Percentiles rank a stretch among this genome's conserved stretches.
These are phyloP conservation scores for Euproctis similis DNA, from an alignment of 2,888 invertebrate species.

Conservation along the genomic window DNA sequence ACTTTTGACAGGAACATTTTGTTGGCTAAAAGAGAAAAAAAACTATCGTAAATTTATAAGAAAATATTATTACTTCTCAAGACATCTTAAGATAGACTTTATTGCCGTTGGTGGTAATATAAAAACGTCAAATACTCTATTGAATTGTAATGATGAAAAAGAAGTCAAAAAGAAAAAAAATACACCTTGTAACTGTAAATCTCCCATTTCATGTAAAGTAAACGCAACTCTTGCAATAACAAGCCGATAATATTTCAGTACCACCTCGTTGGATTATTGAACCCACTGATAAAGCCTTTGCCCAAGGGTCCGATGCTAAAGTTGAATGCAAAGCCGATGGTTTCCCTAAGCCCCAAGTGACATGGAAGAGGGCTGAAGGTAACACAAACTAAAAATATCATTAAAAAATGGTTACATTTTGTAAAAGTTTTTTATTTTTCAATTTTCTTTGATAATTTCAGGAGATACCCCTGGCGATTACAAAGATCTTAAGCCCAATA, in stretches of 20 bases:
- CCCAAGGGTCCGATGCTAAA: constrained; percentile 94
- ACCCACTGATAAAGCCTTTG: constrained; percentile 95
- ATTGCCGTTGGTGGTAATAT: too few relatives aligned
- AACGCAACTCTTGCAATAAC: constrained; percentile 30
- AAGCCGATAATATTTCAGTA: constrained; percentile 77
- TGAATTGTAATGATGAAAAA: too few relatives aligned
- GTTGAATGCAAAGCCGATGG: constrained; percentile 98
- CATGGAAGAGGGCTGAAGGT: constrained; percentile 98
- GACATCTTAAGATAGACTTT: too few relatives aligned
- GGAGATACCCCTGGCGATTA: constrained; percentile 95
- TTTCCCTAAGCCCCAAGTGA: constrained; percentile 94
- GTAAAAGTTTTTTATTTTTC: not conserved
- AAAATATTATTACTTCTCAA: too few relatives aligned
- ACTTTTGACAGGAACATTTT: not conserved
- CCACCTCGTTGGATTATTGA: constrained; percentile 97
- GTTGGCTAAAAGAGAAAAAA: too few relatives aligned
- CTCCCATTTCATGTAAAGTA: too few relatives aligned
- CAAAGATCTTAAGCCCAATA: constrained; percentile 92
- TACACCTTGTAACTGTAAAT: too few relatives aligned
- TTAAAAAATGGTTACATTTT: not conserved
- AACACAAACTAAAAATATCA: constrained; percentile 18
- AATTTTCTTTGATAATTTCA: constrained; percentile 40
- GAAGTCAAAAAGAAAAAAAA: too few relatives aligned
- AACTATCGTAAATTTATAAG: too few relatives aligned
- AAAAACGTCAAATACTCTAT: too few relatives aligned